phyloP scores from a whole-genome alignment of 2,113 vertebrate genomes.

The Trichomycterus rosablanca region DNA sequence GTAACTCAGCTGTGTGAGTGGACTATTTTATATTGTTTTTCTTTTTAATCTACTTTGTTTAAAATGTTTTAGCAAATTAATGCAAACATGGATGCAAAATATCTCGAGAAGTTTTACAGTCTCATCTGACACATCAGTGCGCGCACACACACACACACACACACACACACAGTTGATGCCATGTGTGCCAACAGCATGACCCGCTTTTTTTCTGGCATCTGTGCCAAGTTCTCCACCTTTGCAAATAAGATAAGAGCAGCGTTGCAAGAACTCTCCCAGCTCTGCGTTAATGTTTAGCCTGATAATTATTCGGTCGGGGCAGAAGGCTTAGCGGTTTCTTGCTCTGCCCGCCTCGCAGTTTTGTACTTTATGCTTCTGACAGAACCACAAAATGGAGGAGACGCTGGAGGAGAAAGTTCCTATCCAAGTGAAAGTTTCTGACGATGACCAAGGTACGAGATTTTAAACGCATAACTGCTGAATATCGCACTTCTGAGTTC shows the following conservation, averaged over 20 bases:
- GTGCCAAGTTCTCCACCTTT: slow-evolving; percentile 72
- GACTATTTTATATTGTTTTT: too few relatives aligned
- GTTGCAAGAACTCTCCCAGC: slow-evolving; percentile 59
- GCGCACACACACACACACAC: too few relatives aligned
- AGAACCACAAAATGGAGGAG: slow-evolving; percentile 63
- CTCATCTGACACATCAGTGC: too few relatives aligned
- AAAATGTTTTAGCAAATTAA: too few relatives aligned
- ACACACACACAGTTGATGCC: not conserved
- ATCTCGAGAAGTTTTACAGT: too few relatives aligned
- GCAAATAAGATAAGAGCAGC: slow-evolving; percentile 72
- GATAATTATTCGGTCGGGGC: slow-evolving; percentile 66
- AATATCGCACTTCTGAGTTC: too few relatives aligned
- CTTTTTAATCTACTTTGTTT: too few relatives aligned
- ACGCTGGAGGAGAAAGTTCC: slow-evolving; percentile 50
- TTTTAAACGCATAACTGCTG: not conserved
- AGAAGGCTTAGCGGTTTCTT: slow-evolving; percentile 59
- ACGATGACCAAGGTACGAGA: slow-evolving; percentile 61
- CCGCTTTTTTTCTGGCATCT: slow-evolving; percentile 35
- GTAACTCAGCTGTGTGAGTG: too few relatives aligned
- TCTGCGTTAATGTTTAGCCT: slow-evolving; percentile 71
- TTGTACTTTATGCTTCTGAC: slow-evolving; percentile 56
- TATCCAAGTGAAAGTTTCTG: slow-evolving; percentile 46
- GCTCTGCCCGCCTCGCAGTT: slow-evolving; percentile 42
- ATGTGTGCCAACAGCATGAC: slow-evolving; percentile 37
- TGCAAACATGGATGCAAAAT: too few relatives aligned